A percentile compares a stretch with the other conserved stretches of the same genome.
phyloP scores from a whole-genome alignment of 2,797 vertebrate genomes.

The Pogonophryne albipinna region DNA sequence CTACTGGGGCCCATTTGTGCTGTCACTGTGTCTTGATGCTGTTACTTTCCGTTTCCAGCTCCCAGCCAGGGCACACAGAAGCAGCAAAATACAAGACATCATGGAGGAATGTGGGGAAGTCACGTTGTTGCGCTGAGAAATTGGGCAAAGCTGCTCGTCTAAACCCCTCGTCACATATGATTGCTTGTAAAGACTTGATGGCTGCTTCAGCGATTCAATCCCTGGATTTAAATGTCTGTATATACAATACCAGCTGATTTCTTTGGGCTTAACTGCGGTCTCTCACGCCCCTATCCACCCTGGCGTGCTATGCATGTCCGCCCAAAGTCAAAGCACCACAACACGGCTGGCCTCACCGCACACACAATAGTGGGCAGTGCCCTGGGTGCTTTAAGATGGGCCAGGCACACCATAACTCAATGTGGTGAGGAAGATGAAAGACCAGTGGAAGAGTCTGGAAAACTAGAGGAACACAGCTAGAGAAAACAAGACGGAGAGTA shows the following conservation, averaged over 20 bases:
- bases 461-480: slow-evolving; percentile 39
- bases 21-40: slow-evolving; percentile 76
- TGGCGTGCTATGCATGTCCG: slow-evolving; percentile 53
- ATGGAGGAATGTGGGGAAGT: slow-evolving; percentile 70
- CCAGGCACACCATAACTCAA: slow-evolving; percentile 61
- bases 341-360: slow-evolving; percentile 68
- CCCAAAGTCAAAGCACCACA: slow-evolving; percentile 66
- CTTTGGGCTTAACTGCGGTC: slow-evolving; percentile 58
- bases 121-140: slow-evolving; percentile 62
- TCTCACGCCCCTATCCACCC: slow-evolving; percentile 62
- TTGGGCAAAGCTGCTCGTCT: not conserved
- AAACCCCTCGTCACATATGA: slow-evolving; percentile 18
- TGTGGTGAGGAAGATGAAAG: slow-evolving; percentile 72
- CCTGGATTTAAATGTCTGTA: slow-evolving; percentile 31
- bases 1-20: slow-evolving; percentile 82
- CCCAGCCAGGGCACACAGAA: slow-evolving; percentile 38
- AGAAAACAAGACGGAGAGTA: slow-evolving; percentile 17
- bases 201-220: slow-evolving; percentile 31
- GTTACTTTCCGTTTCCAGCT: slow-evolving; percentile 70
- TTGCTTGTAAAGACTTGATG: slow-evolving; percentile 25
- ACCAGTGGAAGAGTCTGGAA: slow-evolving; percentile 38
- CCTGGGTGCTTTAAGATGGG: slow-evolving; percentile 65
- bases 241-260: slow-evolving; percentile 32
- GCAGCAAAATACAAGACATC: slow-evolving; percentile 55
- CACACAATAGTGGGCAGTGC: slow-evolving; percentile 70